phyloP scores from a whole-genome alignment of 1,140 invertebrate genomes.

The Littorina saxatilis region DNA sequence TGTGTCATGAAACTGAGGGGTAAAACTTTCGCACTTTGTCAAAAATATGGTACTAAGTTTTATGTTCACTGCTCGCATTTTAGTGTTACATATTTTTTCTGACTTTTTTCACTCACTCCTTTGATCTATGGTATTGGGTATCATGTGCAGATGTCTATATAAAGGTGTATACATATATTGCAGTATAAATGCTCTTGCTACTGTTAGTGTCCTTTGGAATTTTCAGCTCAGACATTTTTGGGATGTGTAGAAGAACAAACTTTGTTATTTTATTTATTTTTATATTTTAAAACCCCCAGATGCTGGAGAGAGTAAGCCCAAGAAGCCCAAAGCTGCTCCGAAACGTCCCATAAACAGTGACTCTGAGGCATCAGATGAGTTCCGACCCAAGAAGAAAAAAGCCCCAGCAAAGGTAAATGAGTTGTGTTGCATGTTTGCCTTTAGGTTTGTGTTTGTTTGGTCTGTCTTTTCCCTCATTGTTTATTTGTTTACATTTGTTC shows the following conservation, averaged over 20 bases:
- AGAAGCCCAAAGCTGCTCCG: constrained; percentile 58
- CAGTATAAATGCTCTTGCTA: not conserved
- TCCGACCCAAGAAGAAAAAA: constrained; percentile 66
- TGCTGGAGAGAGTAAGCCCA: constrained; percentile 48
- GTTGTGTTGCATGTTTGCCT: not conserved
- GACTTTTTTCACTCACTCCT: no score
- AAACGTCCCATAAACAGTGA: constrained; percentile 50
- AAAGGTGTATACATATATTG: no score
- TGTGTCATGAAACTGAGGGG: no score
- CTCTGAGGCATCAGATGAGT: constrained; percentile 55
- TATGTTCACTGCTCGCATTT: no score
- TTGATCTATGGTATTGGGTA: no score
- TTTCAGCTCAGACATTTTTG: not conserved
- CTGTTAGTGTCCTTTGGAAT: not conserved
- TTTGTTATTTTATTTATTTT: not conserved
- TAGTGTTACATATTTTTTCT: no score
- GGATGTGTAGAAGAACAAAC: not conserved
- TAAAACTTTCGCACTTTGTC: no score
- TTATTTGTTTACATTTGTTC: no score
- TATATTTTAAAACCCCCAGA: no score
- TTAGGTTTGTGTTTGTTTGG: not conserved
- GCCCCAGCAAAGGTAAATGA: constrained; percentile 54
- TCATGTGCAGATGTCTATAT: no score
- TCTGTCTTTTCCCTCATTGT: no score
- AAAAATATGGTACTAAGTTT: no score